Base-by-base conservation (phyloP, 2,113 vertebrate genomes). In the Zapornia atra region DNA sequence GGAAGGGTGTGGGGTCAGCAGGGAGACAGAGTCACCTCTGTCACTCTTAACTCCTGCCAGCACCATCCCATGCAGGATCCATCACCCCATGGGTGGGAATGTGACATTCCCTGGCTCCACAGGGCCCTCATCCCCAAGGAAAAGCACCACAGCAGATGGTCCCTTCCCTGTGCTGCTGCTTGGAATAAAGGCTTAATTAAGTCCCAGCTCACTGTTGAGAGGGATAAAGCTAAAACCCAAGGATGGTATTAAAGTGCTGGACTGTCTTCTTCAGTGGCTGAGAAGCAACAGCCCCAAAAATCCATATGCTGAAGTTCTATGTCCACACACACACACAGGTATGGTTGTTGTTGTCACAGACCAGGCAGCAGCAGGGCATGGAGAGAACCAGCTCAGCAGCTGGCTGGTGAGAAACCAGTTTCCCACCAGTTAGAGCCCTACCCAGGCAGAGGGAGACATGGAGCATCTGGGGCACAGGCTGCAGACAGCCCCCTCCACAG, bases 101-200 rank as follows among this genome's bases (percentile, higher is more conserved):
- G 14, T 50, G 83, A 24, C 5, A 0, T 44, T 80, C 14, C 1
- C 64, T 11, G 18, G 18, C 7, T 24, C 33, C 18, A 3, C 5
- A 3, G 65, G 21, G 50, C 28, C 34, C 33, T 73, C 22, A 3
- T 77, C 82, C 89, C 80, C 3, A 1, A 36, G 77, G 90, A 91
- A 25, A 59, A 50, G 10, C 1, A 0, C 72, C 59, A 71, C 53
- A 42, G 85, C 64, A 76, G 33, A 21, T 50, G 34, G 59, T 44
- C 82, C 51, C 65, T 66, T 69, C 75, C 77, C 88, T 33, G 38
- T 29, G 68, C 86, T 76, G 82, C 82, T 91, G 83, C 88, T 81
- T 33, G 44, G 92, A 94, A 95, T 59, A 89, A 81, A 95, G 91
- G 94, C 96, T 94, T 97, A 97, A 97, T 96, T 93, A 97, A 97